These are phyloP conservation scores for Nebria brevicollis DNA, from an alignment of 2,888 invertebrate genomes.

Conservation along the genomic window DNA sequence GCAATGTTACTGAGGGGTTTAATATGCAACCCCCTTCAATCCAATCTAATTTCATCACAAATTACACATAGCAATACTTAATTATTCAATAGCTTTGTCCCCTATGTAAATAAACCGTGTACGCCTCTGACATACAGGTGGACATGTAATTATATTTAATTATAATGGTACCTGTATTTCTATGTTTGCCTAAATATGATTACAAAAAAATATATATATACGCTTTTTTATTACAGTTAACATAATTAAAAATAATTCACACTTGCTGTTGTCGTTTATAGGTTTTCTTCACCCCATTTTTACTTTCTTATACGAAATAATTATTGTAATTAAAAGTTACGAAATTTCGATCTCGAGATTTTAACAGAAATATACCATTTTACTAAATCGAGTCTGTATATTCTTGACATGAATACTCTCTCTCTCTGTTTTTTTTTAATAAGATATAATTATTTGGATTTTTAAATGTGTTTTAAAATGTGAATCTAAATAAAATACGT, in stretches of 20 bases:
- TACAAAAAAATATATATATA: background rate
- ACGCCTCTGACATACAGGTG: slow-evolving; percentile 14
- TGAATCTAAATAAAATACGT: no score
- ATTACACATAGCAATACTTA: background rate
- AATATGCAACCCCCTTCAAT: background rate
- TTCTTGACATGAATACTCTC: no score
- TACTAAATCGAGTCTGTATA: no score
- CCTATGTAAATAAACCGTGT: background rate
- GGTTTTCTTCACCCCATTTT: background rate
- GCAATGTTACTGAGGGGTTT: background rate
- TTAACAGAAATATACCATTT: no score
- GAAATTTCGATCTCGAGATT: no score
- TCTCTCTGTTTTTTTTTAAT: no score
- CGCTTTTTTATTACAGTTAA: no score
- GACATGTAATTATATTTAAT: background rate
- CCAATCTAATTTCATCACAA: background rate
- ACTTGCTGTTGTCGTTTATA: background rate
- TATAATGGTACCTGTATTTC: background rate
- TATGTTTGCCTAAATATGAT: background rate
- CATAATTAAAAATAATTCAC: no score
- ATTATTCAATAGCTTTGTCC: background rate
- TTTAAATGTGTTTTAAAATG: no score
- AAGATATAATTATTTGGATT: no score
- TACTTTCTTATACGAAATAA: background rate
- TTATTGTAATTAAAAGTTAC: no score